phyloP scores from a whole-genome alignment of 37 sponge, comb jelly and placozoan genomes.

The Crambe crambe region DNA sequence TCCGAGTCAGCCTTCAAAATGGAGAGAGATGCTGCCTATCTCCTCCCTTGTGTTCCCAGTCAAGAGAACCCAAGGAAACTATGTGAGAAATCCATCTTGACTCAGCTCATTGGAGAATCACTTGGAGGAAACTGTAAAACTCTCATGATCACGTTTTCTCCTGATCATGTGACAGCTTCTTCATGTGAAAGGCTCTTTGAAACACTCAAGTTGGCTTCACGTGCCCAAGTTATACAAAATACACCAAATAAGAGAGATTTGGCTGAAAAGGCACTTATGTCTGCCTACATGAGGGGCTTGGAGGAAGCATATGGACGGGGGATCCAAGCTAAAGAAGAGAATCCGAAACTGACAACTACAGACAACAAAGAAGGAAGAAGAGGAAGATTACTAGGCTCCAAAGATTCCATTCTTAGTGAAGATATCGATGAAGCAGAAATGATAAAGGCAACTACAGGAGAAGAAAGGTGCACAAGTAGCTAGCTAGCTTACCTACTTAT shows the following conservation, averaged over 20 bases:
- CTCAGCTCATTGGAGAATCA: conserved; percentile 45
- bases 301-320: conserved; percentile 31
- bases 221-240: conserved; percentile 49
- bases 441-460: background rate
- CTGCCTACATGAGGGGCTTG: conserved; percentile 75
- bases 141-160: conserved; percentile 33
- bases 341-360: background rate
- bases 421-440: conserved; percentile 19
- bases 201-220: conserved; percentile 32
- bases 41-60: background rate
- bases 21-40: background rate
- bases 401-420: background rate
- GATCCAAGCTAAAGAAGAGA: background rate
- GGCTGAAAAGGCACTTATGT: conserved; percentile 75
- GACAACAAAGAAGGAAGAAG: background rate
- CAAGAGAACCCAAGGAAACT: background rate
- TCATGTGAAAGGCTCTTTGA: background rate
- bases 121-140: conserved; percentile 85
- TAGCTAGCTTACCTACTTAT: background rate
- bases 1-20: background rate
- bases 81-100: conserved; percentile 29
- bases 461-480: background rate
- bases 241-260: conserved; percentile 72
- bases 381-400: background rate
- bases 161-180: background rate